These are phyloP conservation scores for Oreotrochilus melanogaster DNA, from an alignment of 2,113 vertebrate genomes.

Conservation along the genomic window DNA sequence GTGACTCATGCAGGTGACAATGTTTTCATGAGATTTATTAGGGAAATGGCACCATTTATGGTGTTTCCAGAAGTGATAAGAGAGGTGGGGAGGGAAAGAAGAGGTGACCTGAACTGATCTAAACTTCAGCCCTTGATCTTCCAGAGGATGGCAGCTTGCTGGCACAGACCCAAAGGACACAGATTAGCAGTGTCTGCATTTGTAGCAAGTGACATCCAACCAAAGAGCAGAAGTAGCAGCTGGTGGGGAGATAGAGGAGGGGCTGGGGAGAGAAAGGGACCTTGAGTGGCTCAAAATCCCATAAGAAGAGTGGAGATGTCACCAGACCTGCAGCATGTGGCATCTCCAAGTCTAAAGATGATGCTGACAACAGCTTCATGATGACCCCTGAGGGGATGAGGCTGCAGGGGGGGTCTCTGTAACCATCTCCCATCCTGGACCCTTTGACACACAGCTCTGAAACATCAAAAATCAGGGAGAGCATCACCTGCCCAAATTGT, in stretches of 20 bases:
- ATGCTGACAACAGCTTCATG: not conserved
- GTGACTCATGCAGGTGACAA: not conserved
- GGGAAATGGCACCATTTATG: not conserved
- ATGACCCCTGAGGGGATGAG: not conserved
- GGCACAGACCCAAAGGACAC: not conserved
- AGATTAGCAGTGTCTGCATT: accelerated
- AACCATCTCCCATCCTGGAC: not conserved
- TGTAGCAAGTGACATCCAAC: accelerated
- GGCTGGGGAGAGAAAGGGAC: not conserved
- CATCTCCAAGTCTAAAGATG: not conserved
- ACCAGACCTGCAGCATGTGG: accelerated
- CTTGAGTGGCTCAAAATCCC: not conserved
- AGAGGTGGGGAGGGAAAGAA: not conserved
- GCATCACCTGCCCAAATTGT: accelerated
- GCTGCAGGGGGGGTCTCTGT: not conserved
- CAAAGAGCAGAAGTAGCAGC: not conserved
- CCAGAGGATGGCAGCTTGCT: accelerated
- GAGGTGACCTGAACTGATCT: not conserved
- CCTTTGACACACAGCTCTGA: not conserved
- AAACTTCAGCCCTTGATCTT: not conserved
- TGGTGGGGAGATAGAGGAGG: not conserved
- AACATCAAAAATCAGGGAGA: not conserved
- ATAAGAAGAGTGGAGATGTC: not conserved
- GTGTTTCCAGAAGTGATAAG: not conserved
- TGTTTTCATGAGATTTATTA: accelerated